These are phyloP conservation scores for Lonchura striata DNA, from an alignment of 2,113 vertebrate species.

Conservation along the genomic window DNA sequence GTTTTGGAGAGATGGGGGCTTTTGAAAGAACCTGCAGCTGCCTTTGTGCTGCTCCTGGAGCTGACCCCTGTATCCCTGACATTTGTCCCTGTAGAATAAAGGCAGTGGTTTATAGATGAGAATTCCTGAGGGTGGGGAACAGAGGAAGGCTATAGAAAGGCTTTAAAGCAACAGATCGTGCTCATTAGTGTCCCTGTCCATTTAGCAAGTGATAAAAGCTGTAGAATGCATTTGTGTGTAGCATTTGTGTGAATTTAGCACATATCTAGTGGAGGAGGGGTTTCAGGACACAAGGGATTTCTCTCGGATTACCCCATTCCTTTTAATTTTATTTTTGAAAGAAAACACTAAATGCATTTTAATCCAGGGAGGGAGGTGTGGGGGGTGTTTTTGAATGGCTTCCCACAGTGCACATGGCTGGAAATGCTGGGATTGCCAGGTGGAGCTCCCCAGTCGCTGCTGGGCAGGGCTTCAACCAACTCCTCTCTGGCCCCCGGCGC, in stretches of 20 bases:
- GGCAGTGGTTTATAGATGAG: constrained; percentile 37
- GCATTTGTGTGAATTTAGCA: not conserved
- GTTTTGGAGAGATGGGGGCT: not conserved
- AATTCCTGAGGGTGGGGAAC: constrained; percentile 61
- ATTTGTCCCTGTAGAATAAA: constrained; percentile 58
- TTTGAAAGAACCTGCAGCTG: constrained; percentile 44
- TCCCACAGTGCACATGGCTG: fast-evolving
- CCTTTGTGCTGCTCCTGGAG: constrained; percentile 46
- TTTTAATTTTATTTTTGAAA: not conserved
- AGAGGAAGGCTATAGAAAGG: constrained; percentile 2
- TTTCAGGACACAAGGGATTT: not conserved
- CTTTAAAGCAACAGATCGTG: constrained; percentile 38
- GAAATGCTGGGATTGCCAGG: not conserved
- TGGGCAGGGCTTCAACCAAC: not conserved
- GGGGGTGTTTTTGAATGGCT: not conserved
- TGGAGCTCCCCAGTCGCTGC: not conserved
- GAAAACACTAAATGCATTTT: not conserved
- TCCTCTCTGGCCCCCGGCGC: not conserved
- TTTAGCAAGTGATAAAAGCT: constrained; percentile 34
- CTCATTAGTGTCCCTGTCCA: constrained; percentile 48
- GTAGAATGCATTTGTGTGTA: constrained; percentile 20
- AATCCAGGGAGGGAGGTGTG: fast-evolving
- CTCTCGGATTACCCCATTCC: not conserved
- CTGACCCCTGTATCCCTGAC: constrained; percentile 50
- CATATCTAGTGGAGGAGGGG: not conserved